Percentiles rank a stretch among this genome's conserved stretches.
These are phyloP conservation scores for Sarcophaga rosellei DNA, from an alignment of 2,888 invertebrate genomes.

Conservation along the genomic window DNA sequence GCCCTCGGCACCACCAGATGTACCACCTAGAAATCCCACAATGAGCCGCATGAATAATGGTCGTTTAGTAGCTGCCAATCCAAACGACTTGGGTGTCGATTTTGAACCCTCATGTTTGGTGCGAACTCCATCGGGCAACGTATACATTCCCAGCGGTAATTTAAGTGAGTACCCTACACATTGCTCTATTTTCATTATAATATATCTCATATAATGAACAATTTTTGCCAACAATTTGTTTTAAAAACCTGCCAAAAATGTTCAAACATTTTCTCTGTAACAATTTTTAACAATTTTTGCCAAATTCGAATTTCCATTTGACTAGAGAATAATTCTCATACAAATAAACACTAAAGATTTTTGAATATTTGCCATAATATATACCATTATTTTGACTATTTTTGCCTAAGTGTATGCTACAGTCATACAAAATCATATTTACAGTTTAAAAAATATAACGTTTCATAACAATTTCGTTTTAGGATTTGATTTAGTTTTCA, in stretches of 20 bases:
- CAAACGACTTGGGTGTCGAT: conserved; percentile 87
- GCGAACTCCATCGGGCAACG: conserved; percentile 95
- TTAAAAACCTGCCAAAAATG: conserved; percentile 15
- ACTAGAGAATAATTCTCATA: conserved; percentile 14
- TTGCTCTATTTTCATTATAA: neutral
- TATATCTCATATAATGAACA: neutral
- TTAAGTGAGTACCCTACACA: conserved; percentile 82
- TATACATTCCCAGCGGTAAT: conserved; percentile 94
- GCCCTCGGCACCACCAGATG: conserved; percentile 89
- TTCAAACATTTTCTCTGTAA: conserved; percentile 8
- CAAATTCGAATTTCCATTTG: conserved; percentile 18
- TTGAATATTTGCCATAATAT: conserved; percentile 56
- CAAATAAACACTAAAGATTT: conserved; percentile 41
- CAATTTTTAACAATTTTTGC: neutral
- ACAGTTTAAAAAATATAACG: conserved; percentile 11
- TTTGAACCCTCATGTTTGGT: conserved; percentile 95
- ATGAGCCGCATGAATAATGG: conserved; percentile 96
- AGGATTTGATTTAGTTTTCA: neutral
- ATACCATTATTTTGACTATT: neutral
- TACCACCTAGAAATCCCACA: conserved; percentile 94
- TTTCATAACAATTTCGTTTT: conserved; percentile 13
- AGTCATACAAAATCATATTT: conserved; percentile 36
- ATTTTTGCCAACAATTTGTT: neutral
- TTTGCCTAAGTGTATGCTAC: conserved; percentile 59
- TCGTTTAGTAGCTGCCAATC: conserved; percentile 91